phyloP scores from a whole-genome alignment of 2,113 vertebrate species.

The Gopherus flavomarginatus region DNA sequence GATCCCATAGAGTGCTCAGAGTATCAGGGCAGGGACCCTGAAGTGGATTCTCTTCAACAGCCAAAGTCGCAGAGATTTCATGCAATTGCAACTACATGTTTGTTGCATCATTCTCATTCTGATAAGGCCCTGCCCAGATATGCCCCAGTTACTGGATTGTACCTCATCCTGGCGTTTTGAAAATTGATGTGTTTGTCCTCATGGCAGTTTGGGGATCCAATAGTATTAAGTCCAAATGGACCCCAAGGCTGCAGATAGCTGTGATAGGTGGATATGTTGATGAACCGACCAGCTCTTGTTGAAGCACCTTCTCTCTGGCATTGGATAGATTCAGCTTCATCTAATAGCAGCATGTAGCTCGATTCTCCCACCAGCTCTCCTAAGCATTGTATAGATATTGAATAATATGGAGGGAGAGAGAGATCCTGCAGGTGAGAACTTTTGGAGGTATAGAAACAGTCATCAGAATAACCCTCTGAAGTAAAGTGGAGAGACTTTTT shows the following conservation, averaged over 20 bases:
- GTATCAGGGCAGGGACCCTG: neutral
- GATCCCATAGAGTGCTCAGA: neutral
- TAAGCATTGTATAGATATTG: neutral
- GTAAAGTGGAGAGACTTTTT: slow-evolving; percentile 26
- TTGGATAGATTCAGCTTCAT: accelerated
- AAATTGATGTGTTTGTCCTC: neutral
- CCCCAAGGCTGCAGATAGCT: accelerated
- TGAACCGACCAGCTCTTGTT: neutral
- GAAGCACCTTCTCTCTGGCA: neutral
- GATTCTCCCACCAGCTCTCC: neutral
- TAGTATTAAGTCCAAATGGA: neutral
- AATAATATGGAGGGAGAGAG: neutral
- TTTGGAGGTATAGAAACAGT: neutral
- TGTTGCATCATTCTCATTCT: neutral
- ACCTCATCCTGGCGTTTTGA: accelerated
- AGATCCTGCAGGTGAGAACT: slow-evolving; percentile 42
- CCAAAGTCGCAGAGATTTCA: neutral
- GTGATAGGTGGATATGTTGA: neutral
- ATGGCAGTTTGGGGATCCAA: neutral
- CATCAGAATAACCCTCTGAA: neutral
- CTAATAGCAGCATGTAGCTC: neutral
- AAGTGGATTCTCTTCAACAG: neutral
- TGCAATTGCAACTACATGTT: too few relatives aligned
- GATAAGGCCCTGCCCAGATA: neutral
- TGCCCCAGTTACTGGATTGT: neutral